Evolutionary conservation across 2,113 vertebrate species (phyloP), one percentile per base, ranked within the genome.

Genomic region (Rana temporaria): DNA sequence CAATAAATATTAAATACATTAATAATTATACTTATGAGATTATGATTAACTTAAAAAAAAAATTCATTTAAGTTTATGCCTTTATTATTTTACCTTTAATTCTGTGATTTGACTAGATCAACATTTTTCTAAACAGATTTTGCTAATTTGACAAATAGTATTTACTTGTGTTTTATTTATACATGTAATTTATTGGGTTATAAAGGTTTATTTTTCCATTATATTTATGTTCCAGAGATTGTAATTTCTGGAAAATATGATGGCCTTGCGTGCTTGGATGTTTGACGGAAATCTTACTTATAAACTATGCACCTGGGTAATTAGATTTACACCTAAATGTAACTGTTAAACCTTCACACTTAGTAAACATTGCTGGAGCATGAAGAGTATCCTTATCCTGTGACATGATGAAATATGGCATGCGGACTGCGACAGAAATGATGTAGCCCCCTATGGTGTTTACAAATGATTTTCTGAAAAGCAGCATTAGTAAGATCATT

Each of bases 161-260:
- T 74, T 82, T 66, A 74, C 70, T 17, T 34, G 2, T 82, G 71
- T 82, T 74, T 74, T 82, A 82, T 82, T 82, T 75, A 55, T 82
- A 19, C 60, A 18, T 57, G 70, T 75, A 82, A 82, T 82, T 82
- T 82, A 82, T 67, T 67, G 70, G 26, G 32, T 75, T 66, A 12
- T 26, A 74, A 38, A 48, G 56, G 80, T 82, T 82, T 82, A 30
- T 75, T 82, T 82, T 82, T 82, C 80, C 80, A 34, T 82, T 74
- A 42, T 82, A 74, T 81, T 82, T 75, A 82, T 56, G 80, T 82
- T 67, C 30, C 80, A 66, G 62, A 66, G 71, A 82, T 66, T 75
- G 71, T 82, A 57, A 74, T 82, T 82, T 82, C 70, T 74, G 80
- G 80, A 82, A 82, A 82, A 82, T 82, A 74, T 82, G 80, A 82